Percentiles rank a stretch among this genome's conserved stretches.
These are phyloP conservation scores for Haliclystus octoradiatus DNA, from an alignment of 30 jellyfish, hydroid and myxozoan genomes.

Conservation along the genomic window DNA sequence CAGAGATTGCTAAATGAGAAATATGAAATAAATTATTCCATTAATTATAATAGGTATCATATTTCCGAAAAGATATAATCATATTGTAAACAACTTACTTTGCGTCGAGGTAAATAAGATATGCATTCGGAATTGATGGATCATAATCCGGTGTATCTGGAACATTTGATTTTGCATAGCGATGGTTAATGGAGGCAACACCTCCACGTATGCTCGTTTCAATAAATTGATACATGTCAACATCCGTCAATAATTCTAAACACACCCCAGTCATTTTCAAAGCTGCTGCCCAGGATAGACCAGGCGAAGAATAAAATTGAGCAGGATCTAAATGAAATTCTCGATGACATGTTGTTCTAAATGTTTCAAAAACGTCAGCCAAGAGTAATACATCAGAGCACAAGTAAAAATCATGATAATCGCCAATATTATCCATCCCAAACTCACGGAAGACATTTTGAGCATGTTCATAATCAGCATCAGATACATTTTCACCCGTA, in stretches of 20 bases:
- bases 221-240: too few relatives aligned
- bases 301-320: too few relatives aligned
- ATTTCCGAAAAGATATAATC: too few relatives aligned
- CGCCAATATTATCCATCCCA: constrained; percentile 5
- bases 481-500: constrained; percentile 5
- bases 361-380: constrained; percentile 9
- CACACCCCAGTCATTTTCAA: constrained; percentile 15
- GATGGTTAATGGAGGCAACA: constrained; percentile 8
- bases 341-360: background rate
- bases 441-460: constrained; percentile 7
- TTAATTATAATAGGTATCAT: too few relatives aligned
- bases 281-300: constrained; percentile 10
- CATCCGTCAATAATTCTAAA: too few relatives aligned
- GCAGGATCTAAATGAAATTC: constrained; percentile 3
- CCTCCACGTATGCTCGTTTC: constrained; percentile 43
- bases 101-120: constrained; percentile 55
- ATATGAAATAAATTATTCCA: too few relatives aligned
- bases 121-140: constrained; percentile 18
- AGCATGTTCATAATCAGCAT: constrained; percentile 30
- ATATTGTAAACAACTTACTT: too few relatives aligned
- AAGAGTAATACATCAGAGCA: constrained; percentile 17
- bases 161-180: constrained; percentile 20
- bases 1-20: too few relatives aligned
- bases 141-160: constrained; percentile 5
- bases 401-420: constrained; percentile 24